Base-by-base conservation (phyloP, 2,797 vertebrate genomes). In the Taenioides sp. region DNA sequence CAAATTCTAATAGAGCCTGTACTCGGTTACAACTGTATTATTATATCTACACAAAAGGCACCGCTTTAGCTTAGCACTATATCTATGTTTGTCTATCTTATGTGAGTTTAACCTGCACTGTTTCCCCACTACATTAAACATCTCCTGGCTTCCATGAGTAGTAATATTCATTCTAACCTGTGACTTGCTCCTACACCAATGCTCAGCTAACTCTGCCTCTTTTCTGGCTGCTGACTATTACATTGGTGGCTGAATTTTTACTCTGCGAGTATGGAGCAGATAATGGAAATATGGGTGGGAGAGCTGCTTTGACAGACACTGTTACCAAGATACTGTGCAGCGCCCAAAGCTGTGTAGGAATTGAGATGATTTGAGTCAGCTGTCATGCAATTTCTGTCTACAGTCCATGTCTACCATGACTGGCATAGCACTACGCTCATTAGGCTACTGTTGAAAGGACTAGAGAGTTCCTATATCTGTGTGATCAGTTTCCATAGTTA, bases 281-380 rank as follows among this genome's bases (percentile, higher is more conserved):
- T 79, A 82, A 78, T 74, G 75, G 72, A 76, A 67, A 43, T 60
- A 67, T 71, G 76, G 69, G 73, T 71, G 47, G 61, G 34, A 67
- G 37, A 11, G 47, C 16, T 5, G 25, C 23, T 63, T 63, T 72
- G 79, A 74, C 77, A 67, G 72, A 70, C 67, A 66, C 62, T 64
- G 67, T 77, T 78, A 67, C 79, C 54, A 49, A 78, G 70, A 73
- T 61, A 71, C 79, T 84, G 52, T 66, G 18, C 18, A 66, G 66
- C 69, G 67, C 71, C 75, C 18, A 77, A 40, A 16, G 10, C 69
- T 75, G 77, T 69, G 75, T 50, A 78, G 79, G 73, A 79, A 75
- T 64, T 18, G 78, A 77, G 50, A 79, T 52, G 54, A 77, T 80
- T 87, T 76, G 61, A 73, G 54, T 76, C 50, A 61, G 75, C 68